Base-by-base conservation (phyloP, 2,888 invertebrate genomes). In the Thereva nobilitata region DNA sequence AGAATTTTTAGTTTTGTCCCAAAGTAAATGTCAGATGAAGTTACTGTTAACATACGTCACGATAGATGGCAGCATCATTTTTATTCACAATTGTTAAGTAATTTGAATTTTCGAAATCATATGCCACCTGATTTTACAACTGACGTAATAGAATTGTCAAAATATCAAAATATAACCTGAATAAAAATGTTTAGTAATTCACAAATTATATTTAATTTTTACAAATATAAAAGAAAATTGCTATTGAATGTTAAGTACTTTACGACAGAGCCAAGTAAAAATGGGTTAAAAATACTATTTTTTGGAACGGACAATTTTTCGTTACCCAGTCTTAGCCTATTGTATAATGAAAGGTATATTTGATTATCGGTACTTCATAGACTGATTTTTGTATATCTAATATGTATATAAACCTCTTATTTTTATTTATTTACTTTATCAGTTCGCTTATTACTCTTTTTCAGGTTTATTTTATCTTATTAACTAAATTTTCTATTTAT, bases 241-340 rank as follows among this genome's bases (percentile, higher is more conserved):
- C 1, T 44, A 37, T 23, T 8, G 49, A 23, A 3, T 8, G 10
- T 47, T n/a, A 23, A 44, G 12, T 56, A 63, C 41, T 47, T 59
- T n/a, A 42, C n/a, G 5, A 4, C 12, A 7, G 41, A 63, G 37
- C 23, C 12, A 67, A 45, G 65, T 8, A n/a, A 35, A 10, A 61
- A 66, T 23, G 61, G 67, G 6, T 70, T 76, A 0, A 87, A 83
- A 71, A 80, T 90, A n/a, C 76, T 95, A 53, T 95, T 95, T 80
- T 93, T 95, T 79, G 95, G 95, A 5, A 90, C 91, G 9, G 94
- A 95, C 78, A 83, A 85, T 61, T 95, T 95, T 81, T 89, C 94
- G 0, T 75, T 93, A 34, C 86, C 86, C 70, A 92, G 91, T 77
- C 83, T 95, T 56, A 84, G 85, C 78, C 83, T 83, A 71, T 83